Evolutionary conservation across 2,797 vertebrate species (phyloP).

Genomic region (Nyctibius grandis): DNA sequence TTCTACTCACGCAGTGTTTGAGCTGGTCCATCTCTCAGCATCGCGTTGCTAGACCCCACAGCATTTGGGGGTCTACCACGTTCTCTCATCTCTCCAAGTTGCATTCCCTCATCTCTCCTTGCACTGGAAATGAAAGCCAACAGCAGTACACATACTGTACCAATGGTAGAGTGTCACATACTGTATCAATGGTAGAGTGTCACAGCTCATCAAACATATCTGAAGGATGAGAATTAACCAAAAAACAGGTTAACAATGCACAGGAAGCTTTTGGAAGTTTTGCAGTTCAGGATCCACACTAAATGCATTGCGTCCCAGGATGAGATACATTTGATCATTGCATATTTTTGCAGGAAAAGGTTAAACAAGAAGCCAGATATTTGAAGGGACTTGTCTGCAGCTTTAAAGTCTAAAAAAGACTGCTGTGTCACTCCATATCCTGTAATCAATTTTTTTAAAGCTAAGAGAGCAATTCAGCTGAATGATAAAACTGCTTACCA

Average conservation of each 20-base stretch:
- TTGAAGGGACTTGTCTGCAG: neutral
- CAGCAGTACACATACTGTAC: neutral
- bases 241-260: neutral
- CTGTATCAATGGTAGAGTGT: neutral
- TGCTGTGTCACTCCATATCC: neutral
- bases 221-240: neutral
- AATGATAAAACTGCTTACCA: constrained; percentile 11
- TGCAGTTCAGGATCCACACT: neutral
- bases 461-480: neutral
- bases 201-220: neutral
- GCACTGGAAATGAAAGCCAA: neutral
- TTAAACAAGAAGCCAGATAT: neutral
- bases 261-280: neutral
- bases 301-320: neutral
- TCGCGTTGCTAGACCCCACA: fast-evolving
- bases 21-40: neutral
- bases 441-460: constrained; percentile 14
- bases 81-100: neutral
- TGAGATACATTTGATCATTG: fast-evolving
- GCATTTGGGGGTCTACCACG: neutral
- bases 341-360: neutral
- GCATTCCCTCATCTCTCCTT: neutral
- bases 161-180: neutral
- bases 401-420: constrained; percentile 4
- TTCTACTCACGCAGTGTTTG: neutral